Evolutionary conservation across 2,113 vertebrate species (phyloP), one percentile per base, ranked within the genome.

Genomic region (Oreochromis niloticus): DNA sequence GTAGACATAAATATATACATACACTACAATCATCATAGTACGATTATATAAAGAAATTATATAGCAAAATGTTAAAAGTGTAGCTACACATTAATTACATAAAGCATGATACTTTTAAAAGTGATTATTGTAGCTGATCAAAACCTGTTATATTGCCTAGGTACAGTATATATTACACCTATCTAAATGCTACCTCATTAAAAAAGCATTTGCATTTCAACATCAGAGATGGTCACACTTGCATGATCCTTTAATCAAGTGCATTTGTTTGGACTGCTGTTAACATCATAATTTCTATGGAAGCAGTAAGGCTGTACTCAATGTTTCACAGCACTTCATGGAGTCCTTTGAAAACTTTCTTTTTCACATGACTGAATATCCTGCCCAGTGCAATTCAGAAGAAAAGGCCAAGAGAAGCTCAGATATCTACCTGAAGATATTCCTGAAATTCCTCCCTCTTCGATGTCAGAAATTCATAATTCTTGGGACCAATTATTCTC

Each of bases 371-470:
- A 48, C 24, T 75, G 9, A 19, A 5, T 75, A 32, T 19, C 27
- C 1, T 50, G 27, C 27, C 71, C 32, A 32, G 27, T 32, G 27
- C 71, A 32, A n/a, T 32, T 50, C 16, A 32, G 46, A 78, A 32
- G 27, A 19, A 50, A 78, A 78, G 27, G 27, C 16, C 17, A 27
- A 8, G 59, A 52, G 27, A 50, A 50, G 24, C 6, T 19, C 48
- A 34, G 8, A 48, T 27, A 73, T 39, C 11, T 96, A 99, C 98
- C 97, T 99, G 98, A 55, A 99, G 94, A 61, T 99, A 99, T 87
- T 98, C 98, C 94, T 99, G 96, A 95, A 99, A 99, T 75, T 99
- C 98, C 87, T 98, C 98, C 91, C 98, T 97, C 91, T 99, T 99
- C 3, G 98, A 99, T 87, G 96, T 98, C 88, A 99, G 96, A 94